phyloP scores from a whole-genome alignment of 2,888 invertebrate species.

The Aricia artaxerxes region DNA sequence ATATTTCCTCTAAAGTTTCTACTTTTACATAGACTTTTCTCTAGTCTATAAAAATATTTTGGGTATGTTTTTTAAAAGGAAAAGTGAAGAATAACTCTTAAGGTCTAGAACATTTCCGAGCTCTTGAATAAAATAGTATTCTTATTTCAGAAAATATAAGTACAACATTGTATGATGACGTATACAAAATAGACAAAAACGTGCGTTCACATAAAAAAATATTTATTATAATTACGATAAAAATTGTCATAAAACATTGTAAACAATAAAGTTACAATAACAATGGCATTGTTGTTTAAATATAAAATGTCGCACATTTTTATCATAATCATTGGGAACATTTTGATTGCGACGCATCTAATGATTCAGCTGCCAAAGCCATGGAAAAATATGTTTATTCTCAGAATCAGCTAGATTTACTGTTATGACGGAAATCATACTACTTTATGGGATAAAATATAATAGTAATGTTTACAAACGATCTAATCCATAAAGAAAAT shows the following conservation, averaged over 20 bases:
- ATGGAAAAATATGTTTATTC: neutral
- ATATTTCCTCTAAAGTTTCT: neutral
- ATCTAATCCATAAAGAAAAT: too few species aligned
- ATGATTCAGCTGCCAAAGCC: neutral
- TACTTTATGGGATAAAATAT: too few species aligned
- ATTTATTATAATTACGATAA: neutral
- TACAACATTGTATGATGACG: neutral
- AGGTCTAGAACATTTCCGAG: too few species aligned
- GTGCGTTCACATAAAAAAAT: neutral
- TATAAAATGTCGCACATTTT: conserved; percentile 22
- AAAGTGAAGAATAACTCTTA: neutral
- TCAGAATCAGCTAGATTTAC: neutral
- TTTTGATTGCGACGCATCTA: conserved; percentile 3
- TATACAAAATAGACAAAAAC: neutral
- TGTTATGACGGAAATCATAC: neutral
- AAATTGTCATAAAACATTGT: conserved; percentile 15
- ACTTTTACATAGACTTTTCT: neutral
- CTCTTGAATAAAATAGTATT: too few species aligned
- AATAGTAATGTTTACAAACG: too few species aligned
- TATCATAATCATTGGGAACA: neutral
- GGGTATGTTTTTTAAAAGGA: neutral
- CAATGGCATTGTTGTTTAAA: conserved; percentile 25
- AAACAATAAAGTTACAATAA: conserved; percentile 18
- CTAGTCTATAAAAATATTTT: too few species aligned
- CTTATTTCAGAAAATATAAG: neutral